Conservation (phyloP, 2,888 invertebrate genomes). For the Saturnia pavonia region DNA sequence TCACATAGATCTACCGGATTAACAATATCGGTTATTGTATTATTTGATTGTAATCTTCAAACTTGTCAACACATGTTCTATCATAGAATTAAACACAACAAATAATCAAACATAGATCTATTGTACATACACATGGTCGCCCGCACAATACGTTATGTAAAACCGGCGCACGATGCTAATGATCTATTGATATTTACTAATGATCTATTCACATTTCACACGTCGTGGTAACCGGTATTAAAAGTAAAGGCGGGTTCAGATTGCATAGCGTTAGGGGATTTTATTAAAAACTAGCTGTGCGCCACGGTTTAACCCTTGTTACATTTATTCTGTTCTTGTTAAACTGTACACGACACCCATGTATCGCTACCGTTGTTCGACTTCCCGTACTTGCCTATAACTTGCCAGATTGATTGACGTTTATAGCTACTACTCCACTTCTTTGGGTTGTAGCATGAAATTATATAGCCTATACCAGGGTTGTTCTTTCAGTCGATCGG, state of each 20-base stretch:
- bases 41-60: slow-evolving; percentile 14
- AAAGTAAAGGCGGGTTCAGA: background rate
- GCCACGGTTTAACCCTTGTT: too few relatives aligned
- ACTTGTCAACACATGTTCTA: slow-evolving; percentile 17
- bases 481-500: too few relatives aligned
- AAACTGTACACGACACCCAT: too few relatives aligned
- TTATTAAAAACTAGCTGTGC: too few relatives aligned
- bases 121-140: background rate
- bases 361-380: too few relatives aligned
- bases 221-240: slow-evolving; percentile 21
- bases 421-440: too few relatives aligned
- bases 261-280: background rate
- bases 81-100: slow-evolving; percentile 11
- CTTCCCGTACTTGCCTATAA: too few relatives aligned
- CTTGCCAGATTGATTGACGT: too few relatives aligned
- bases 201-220: slow-evolving; percentile 29
- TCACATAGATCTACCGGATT: background rate
- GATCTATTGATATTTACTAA: slow-evolving; percentile 18
- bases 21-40: background rate
- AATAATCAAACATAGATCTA: background rate
- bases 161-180: slow-evolving; percentile 11
- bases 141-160: slow-evolving; percentile 1
- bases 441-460: too few relatives aligned
- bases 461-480: too few relatives aligned
- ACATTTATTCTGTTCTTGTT: too few relatives aligned